A percentile compares a stretch with the other conserved stretches of the same genome.
Evolutionary conservation across 2,113 vertebrate genomes (phyloP).

Genomic region (Carollia perspicillata): DNA sequence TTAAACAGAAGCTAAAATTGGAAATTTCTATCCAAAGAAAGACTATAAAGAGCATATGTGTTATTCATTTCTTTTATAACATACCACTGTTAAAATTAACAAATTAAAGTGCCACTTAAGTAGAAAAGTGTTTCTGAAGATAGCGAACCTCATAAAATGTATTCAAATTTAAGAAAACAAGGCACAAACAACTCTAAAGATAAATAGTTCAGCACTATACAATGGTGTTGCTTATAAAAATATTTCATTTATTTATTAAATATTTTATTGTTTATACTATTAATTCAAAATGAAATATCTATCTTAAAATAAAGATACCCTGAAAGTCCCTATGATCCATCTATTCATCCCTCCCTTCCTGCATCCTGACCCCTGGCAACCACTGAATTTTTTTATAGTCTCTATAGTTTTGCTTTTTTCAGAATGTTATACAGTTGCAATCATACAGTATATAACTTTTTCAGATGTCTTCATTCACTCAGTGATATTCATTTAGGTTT

Average conservation of each 20-base stretch:
- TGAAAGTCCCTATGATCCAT: neutral
- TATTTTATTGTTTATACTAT: no score
- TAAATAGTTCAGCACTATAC: neutral
- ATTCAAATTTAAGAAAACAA: constrained; percentile 33
- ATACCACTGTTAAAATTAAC: neutral
- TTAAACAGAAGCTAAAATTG: neutral
- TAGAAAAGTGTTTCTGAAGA: neutral
- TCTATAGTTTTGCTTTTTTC: neutral
- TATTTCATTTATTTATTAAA: neutral
- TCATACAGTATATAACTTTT: neutral
- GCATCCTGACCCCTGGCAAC: neutral
- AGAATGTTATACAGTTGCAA: neutral
- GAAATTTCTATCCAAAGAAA: neutral
- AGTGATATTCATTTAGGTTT: neutral
- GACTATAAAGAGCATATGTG: neutral
- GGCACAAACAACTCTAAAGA: neutral
- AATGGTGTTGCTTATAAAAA: neutral
- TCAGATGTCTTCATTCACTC: neutral
- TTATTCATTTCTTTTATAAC: constrained; percentile 22
- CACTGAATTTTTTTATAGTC: neutral
- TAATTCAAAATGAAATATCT: neutral
- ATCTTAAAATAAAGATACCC: neutral
- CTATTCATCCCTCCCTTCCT: neutral
- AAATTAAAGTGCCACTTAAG: neutral
- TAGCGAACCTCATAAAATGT: neutral